phyloP scores from a whole-genome alignment of 2,888 invertebrate species.

The Glaucopsyche alexis region DNA sequence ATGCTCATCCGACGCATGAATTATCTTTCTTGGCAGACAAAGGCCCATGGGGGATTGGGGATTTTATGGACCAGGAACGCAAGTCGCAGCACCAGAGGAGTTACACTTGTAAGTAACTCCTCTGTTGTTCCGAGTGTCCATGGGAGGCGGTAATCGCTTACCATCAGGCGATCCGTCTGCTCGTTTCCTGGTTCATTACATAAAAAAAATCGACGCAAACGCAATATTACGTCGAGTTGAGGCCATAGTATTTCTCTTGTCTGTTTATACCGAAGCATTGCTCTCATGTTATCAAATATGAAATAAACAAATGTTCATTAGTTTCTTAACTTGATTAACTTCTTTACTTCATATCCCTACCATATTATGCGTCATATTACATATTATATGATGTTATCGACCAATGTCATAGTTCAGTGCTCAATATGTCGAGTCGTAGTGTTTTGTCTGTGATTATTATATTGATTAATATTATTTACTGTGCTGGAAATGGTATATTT shows the following conservation, averaged over 20 bases:
- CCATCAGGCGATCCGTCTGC: no score
- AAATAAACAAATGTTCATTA: not conserved
- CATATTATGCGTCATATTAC: conserved; percentile 1
- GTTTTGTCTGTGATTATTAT: conserved; percentile 2
- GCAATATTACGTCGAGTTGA: no score
- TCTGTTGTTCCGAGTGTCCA: no score
- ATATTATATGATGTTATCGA: not conserved
- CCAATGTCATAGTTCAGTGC: not conserved
- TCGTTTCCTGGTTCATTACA: no score
- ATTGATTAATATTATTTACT: not conserved
- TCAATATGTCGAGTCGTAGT: not conserved
- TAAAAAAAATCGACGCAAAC: no score
- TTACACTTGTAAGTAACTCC: no score
- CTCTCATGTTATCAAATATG: not conserved
- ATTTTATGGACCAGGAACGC: no score
- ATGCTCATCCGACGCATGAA: no score
- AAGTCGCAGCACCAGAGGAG: no score
- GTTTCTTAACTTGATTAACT: not conserved
- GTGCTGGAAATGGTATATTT: conserved; percentile 51
- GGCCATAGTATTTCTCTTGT: not conserved
- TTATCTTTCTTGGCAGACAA: no score
- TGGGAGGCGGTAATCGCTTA: no score
- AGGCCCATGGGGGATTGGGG: no score
- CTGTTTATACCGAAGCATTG: not conserved
- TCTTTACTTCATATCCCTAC: conserved; percentile 1